A percentile compares a stretch with the other conserved stretches of the same genome.
These are phyloP conservation scores for Sarcophaga rosellei DNA, from an alignment of 2,888 invertebrate genomes.

Conservation along the genomic window DNA sequence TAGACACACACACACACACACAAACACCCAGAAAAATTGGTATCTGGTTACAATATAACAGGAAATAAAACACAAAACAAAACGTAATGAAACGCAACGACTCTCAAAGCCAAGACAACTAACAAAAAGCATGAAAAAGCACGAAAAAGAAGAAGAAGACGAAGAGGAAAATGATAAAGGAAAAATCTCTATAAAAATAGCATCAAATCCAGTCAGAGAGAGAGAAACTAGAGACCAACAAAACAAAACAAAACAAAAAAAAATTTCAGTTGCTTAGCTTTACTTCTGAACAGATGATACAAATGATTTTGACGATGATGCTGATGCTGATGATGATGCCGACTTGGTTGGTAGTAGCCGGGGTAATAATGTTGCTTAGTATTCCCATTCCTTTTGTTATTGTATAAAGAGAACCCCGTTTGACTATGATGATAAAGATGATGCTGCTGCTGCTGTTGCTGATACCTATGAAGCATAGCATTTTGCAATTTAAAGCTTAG, in stretches of 20 bases:
- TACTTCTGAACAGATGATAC: conserved; percentile 25
- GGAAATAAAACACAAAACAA: conserved; percentile 58
- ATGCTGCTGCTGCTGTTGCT: background rate
- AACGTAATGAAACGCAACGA: conserved; percentile 36
- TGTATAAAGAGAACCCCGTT: too few relatives aligned
- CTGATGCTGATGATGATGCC: conserved; percentile 25
- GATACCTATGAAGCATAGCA: conserved; percentile 52
- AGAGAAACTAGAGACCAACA: conserved; percentile 22
- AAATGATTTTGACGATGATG: conserved; percentile 18
- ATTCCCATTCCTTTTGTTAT: conserved; percentile 2
- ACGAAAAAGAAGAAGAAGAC: conserved; percentile 29
- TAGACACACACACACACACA: background rate
- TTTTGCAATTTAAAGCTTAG: conserved; percentile 59
- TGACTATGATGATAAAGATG: background rate
- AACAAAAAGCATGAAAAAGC: conserved; percentile 34
- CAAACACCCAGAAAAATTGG: conserved; percentile 55
- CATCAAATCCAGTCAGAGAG: conserved; percentile 28
- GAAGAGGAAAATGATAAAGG: background rate
- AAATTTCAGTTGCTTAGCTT: conserved; percentile 37
- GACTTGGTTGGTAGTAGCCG: conserved; percentile 13
- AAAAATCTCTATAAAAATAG: conserved; percentile 3
- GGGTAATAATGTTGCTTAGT: background rate
- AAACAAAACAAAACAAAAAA: conserved; percentile 19
- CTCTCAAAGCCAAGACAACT: conserved; percentile 34
- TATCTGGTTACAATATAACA: conserved; percentile 68